phyloP scores from a whole-genome alignment of 1,140 invertebrate species.

The Plutomurus gul region DNA sequence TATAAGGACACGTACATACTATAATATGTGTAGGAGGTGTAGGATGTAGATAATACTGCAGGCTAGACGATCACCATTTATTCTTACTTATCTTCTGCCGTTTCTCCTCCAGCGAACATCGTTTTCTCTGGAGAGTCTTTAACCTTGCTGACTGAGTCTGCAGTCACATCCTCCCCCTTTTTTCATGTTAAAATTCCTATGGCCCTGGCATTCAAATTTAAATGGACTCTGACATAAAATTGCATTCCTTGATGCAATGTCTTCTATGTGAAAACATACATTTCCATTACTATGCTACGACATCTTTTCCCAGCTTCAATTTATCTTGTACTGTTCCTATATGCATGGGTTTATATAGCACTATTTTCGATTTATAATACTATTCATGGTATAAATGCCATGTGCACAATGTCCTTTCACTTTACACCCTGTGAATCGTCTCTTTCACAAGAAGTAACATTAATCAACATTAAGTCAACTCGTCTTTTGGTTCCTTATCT shows the following conservation, averaged over 20 bases:
- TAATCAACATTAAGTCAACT: not conserved
- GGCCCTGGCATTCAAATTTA: slow-evolving; percentile 23
- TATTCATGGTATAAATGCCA: not conserved
- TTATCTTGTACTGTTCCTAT: not conserved
- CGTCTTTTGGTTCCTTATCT: not conserved
- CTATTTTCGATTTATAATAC: not conserved
- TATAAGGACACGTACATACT: too few species aligned
- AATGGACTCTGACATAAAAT: slow-evolving; percentile 26
- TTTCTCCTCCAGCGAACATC: not conserved
- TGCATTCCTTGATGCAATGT: not conserved
- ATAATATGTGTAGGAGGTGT: not conserved
- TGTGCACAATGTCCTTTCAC: not conserved
- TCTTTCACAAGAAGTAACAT: not conserved
- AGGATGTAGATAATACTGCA: not conserved
- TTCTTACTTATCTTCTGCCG: slow-evolving; percentile 8
- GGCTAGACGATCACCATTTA: not conserved
- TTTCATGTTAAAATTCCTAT: not conserved
- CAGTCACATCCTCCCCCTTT: not conserved
- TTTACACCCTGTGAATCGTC: not conserved
- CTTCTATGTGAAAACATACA: not conserved
- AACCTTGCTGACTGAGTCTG: slow-evolving; percentile 21
- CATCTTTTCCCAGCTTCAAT: not conserved
- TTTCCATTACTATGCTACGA: slow-evolving; percentile 2
- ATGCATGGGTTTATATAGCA: not conserved
- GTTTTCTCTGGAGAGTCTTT: slow-evolving; percentile 6